Conservation (phyloP, 2,113 vertebrate genomes). For the Limanda limanda region DNA sequence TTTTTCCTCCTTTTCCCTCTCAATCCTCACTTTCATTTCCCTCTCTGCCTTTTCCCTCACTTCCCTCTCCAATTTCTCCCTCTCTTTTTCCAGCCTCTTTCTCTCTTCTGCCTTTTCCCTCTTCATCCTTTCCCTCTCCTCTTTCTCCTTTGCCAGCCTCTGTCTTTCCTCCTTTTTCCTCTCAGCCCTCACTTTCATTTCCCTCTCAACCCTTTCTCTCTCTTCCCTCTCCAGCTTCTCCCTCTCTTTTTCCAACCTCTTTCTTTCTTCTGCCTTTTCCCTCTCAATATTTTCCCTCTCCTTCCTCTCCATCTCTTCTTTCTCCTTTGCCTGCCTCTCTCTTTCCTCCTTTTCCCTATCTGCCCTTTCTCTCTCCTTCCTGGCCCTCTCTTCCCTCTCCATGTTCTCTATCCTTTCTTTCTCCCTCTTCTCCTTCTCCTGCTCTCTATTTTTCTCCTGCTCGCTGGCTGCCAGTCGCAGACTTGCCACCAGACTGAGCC, state of each 20-base stretch:
- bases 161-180: neutral
- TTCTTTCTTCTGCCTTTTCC: neutral
- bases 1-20: too few species aligned
- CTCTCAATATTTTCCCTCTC: neutral
- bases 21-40: too few species aligned
- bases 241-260: neutral
- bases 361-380: neutral
- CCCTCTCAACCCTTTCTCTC: neutral
- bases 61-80: neutral
- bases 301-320: neutral
- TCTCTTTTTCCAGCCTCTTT: neutral
- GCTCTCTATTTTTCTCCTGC: conserved; percentile 58
- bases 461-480: conserved; percentile 70
- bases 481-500: conserved; percentile 60
- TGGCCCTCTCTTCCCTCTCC: neutral
- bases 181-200: neutral
- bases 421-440: neutral
- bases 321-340: neutral
- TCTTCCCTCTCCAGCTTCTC: neutral
- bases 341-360: neutral
- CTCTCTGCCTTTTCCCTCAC: neutral
- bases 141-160: too few species aligned
- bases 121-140: neutral
- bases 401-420: neutral
- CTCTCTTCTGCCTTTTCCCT: neutral